Evolutionary conservation across 64 coral and sea anemone genomes (phyloP).

Genomic region (Actinia tenebrosa): DNA sequence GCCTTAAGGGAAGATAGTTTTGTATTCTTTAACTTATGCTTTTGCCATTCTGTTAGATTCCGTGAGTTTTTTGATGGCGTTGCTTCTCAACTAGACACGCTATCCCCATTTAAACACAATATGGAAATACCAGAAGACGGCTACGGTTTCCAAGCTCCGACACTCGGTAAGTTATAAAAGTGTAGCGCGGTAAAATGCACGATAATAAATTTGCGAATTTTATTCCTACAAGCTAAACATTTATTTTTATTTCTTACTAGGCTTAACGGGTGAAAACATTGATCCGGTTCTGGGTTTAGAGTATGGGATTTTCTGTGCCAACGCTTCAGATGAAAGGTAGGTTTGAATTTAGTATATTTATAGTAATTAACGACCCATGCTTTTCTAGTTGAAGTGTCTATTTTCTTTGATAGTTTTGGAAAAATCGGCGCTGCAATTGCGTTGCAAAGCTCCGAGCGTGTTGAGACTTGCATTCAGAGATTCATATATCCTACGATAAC

Average conservation of each 20-base stretch:
- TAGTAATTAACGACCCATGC: not conserved
- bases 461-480: not conserved
- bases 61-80: not conserved
- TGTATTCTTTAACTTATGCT: not conserved
- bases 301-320: not conserved
- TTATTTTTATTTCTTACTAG: not conserved
- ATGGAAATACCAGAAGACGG: constrained; percentile 13
- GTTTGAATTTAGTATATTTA: not conserved
- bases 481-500: not conserved
- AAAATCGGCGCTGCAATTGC: not conserved
- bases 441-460: not conserved
- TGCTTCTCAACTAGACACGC: not conserved
- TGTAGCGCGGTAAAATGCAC: too few relatives aligned
- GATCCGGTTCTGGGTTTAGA: not conserved
- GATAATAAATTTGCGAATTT: not conserved
- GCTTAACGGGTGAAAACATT: not conserved
- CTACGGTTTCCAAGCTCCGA: not conserved
- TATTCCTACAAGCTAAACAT: not conserved
- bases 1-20: not conserved
- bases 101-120: not conserved
- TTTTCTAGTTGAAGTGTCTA: not conserved
- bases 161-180: not conserved
- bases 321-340: not conserved
- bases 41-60: not conserved
- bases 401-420: not conserved